Evolutionary conservation across 2,113 vertebrate species (phyloP), one percentile per base, ranked within the genome.

Genomic region (Xenotilapia longispinis): DNA sequence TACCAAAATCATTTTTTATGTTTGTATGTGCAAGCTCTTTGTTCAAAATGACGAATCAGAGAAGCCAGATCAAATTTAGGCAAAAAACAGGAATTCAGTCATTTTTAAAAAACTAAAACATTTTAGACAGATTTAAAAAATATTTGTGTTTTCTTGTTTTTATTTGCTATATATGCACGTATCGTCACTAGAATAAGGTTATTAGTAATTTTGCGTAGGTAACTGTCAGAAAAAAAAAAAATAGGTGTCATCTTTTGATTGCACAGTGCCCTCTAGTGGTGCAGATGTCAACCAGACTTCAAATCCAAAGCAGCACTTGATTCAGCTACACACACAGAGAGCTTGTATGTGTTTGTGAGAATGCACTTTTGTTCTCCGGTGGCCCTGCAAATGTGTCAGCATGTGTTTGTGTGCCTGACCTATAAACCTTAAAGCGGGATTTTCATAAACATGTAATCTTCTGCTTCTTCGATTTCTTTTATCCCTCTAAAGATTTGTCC

Each of bases 401-500:
- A 45, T 60, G 42, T 33, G 33, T 21, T 33, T 81, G 80, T 84
- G 33, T 47, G 42, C 28, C 38, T 73, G 80, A 7, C 82, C 55
- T 86, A 51, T 83, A 92, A 90, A 91, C 82, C 85, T 91, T 88
- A 81, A 80, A 87, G 75, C 87, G 31, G 85, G 79, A 81, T 92
- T 86, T 91, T 79, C 86, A 86, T 88, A 90, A 89, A 86, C 94
- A 84, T 91, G 21, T 91, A 91, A 94, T 94, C 86, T 91, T 89
- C 84, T 84, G 83, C 87, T 92, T 86, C 93, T 95, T 89, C 70
- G 70, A 91, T 93, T 92, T 86, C 83, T 87, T 92, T 83, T 83
- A 88, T 93, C 86, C 91, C 65, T 86, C 91, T 86, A 89, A 95
- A 94, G 94, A 94, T 91, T 91, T 88, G 89, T 94, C 95, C 80